Evolutionary conservation across 2,797 vertebrate genomes (phyloP).

Genomic region (Stomatorhinus walkeri): DNA sequence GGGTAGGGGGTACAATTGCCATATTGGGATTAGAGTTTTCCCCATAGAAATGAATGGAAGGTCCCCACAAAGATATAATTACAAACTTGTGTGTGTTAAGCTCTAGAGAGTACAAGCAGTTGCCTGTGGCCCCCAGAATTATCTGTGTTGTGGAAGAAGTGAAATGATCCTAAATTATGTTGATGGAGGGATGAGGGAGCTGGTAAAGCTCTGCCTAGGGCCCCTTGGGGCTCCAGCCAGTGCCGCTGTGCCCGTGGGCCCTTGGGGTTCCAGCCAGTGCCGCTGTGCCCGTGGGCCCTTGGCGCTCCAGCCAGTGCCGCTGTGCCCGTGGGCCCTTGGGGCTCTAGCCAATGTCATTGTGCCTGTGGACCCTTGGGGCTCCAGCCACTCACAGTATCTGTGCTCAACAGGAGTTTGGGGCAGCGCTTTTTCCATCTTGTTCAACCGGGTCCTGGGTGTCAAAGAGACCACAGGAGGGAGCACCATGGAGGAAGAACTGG

Average conservation of each 20-base stretch:
- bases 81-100: not conserved
- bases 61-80: not conserved
- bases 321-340: too few relatives aligned
- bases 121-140: not conserved
- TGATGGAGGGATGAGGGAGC: not conserved
- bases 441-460: slow-evolving; percentile 92
- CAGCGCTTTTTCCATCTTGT: slow-evolving; percentile 95
- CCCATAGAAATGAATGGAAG: not conserved
- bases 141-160: not conserved
- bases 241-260: too few relatives aligned
- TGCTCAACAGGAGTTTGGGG: slow-evolving; percentile 85
- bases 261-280: not conserved
- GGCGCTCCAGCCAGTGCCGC: not conserved
- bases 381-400: not conserved
- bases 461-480: slow-evolving; percentile 66
- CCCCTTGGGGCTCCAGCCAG: too few relatives aligned
- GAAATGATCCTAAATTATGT: not conserved
- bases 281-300: not conserved
- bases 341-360: not conserved
- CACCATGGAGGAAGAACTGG: slow-evolving; percentile 98
- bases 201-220: not conserved
- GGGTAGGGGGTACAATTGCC: not conserved
- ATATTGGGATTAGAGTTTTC: not conserved
- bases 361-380: not conserved
- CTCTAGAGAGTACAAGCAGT: not conserved